These are phyloP conservation scores for Metellina segmentata DNA, from an alignment of 2,888 invertebrate species.

Conservation along the genomic window DNA sequence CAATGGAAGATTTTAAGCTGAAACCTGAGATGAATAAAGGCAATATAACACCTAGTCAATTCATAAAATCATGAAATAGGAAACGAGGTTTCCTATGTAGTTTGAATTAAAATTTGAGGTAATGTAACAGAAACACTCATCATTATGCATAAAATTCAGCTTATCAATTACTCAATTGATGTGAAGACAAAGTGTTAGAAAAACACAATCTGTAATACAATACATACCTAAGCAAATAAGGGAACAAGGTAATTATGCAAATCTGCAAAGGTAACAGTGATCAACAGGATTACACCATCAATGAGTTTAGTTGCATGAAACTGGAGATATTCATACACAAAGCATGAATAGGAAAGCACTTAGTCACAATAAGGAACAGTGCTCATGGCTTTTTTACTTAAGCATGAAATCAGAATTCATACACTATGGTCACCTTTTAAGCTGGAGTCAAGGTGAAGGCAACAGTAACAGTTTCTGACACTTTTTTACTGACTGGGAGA, in stretches of 20 bases:
- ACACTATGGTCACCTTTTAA: conserved; percentile 82
- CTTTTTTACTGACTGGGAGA: conserved; percentile 93
- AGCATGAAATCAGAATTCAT: background rate
- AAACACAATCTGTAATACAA: background rate
- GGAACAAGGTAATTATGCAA: background rate
- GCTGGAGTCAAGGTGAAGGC: conserved; percentile 97
- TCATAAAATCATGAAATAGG: background rate
- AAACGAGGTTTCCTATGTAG: background rate
- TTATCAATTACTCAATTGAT: background rate
- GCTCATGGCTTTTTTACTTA: background rate
- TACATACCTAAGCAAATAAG: background rate
- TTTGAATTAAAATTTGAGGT: background rate
- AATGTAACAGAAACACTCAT: background rate
- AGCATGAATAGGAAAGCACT: conserved; percentile 28
- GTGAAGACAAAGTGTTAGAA: background rate
- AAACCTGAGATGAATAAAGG: conserved; percentile 34
- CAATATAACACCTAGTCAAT: background rate
- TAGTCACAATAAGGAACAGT: conserved; percentile 24
- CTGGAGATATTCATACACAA: conserved; percentile 27
- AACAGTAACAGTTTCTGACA: conserved; percentile 92
- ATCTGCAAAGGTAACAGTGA: conserved; percentile 2
- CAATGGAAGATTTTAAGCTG: conserved; percentile 41
- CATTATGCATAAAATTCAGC: background rate
- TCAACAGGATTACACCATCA: conserved; percentile 15
- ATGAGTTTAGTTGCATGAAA: conserved; percentile 41